A percentile compares a stretch with the other conserved stretches of the same genome.
phyloP scores from a whole-genome alignment of 2,797 vertebrate species.

The Lacerta viridis region DNA sequence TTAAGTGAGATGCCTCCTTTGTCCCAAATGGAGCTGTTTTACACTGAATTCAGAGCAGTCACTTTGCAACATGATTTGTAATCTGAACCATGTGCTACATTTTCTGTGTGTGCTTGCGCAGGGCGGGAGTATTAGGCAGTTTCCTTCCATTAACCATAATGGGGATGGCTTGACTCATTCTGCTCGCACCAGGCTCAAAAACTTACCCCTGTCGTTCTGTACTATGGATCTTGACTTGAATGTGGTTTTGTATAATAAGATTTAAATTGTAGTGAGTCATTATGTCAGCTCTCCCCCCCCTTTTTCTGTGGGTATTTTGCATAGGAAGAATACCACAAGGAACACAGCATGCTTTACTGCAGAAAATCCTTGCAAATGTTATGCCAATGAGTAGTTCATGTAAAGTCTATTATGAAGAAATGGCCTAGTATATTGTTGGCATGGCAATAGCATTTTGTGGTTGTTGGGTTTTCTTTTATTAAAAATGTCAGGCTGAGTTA shows the following conservation, averaged over 20 bases:
- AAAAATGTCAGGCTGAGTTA: neutral
- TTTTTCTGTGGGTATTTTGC: constrained; percentile 39
- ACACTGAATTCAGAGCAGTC: neutral
- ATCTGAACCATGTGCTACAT: neutral
- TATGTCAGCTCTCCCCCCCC: constrained; percentile 12
- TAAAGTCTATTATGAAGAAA: neutral
- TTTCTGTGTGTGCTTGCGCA: neutral
- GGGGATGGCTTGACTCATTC: constrained; percentile 51
- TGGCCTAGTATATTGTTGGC: constrained; percentile 18
- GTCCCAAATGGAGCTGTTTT: neutral
- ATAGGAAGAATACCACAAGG: constrained; percentile 1
- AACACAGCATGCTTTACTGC: neutral
- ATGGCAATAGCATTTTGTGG: neutral
- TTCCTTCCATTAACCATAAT: constrained; percentile 31
- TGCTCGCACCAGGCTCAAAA: constrained; percentile 52
- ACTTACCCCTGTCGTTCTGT: constrained; percentile 45
- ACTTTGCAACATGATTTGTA: neutral
- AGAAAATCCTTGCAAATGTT: constrained; percentile 4
- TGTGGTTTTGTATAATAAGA: constrained; percentile 65
- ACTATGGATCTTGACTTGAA: constrained; percentile 49
- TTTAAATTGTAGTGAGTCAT: constrained; percentile 70
- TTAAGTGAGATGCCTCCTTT: neutral
- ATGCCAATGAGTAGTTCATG: neutral
- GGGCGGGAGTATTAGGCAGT: neutral
- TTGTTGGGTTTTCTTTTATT: too few relatives aligned